Conservation (phyloP, 2,113 vertebrate genomes). For the Oreotrochilus melanogaster region DNA sequence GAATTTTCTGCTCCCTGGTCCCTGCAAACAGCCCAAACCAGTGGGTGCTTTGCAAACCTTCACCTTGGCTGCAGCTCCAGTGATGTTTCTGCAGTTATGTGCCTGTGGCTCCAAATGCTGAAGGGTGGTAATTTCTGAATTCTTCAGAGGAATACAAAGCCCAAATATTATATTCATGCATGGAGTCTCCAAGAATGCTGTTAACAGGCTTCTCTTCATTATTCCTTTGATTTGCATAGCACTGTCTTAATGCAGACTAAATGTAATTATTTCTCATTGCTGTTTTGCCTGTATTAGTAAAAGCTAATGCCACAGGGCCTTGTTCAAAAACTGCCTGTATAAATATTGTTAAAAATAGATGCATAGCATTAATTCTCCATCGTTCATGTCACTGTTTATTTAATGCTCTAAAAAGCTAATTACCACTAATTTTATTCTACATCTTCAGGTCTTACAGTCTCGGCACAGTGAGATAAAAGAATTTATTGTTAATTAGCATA, state of each 20-base stretch:
- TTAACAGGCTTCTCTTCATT: constrained; percentile 46
- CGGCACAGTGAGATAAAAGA: constrained; percentile 50
- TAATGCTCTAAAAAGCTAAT: constrained; percentile 62
- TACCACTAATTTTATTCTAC: constrained; percentile 45
- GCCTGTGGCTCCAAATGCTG: neutral
- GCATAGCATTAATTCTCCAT: constrained; percentile 21
- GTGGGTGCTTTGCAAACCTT: neutral
- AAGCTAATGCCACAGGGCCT: constrained; percentile 25
- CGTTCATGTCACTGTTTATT: constrained; percentile 43
- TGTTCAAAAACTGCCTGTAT: constrained; percentile 28
- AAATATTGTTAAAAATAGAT: constrained; percentile 64
- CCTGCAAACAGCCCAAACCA: neutral
- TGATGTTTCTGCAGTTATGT: fast-evolving
- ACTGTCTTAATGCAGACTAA: constrained; percentile 26
- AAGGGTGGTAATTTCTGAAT: neutral
- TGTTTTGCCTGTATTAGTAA: neutral
- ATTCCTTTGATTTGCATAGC: constrained; percentile 38
- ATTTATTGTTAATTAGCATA: constrained; percentile 75
- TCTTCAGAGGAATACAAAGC: neutral
- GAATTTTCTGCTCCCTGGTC: too few relatives aligned
- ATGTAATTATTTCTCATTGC: constrained; percentile 21
- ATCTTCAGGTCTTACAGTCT: constrained; percentile 57
- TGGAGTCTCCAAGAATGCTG: neutral
- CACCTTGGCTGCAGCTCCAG: neutral
- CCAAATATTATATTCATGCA: neutral